A percentile compares a stretch with the other conserved stretches of the same genome.
Evolutionary conservation across 2,888 invertebrate genomes (phyloP).

Genomic region (Digitonthophagus gazella): DNA sequence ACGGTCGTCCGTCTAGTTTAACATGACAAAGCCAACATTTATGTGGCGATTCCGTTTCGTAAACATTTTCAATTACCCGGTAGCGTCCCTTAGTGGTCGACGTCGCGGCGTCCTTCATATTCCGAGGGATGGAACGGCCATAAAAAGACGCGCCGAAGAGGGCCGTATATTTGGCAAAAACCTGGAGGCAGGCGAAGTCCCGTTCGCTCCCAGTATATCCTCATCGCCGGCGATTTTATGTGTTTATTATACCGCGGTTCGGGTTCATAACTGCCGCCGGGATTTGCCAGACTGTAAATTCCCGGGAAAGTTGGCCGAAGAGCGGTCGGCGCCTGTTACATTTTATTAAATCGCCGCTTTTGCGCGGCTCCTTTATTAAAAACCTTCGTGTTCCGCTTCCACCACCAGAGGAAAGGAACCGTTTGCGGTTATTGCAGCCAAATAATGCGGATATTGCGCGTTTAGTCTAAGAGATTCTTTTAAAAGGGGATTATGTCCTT

Average conservation of each 20-base stretch:
- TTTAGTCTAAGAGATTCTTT: background rate
- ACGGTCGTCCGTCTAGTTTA: conserved; percentile 49
- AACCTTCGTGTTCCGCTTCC: conserved; percentile 10
- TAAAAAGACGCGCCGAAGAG: conserved; percentile 42
- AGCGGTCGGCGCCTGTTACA: conserved; percentile 36
- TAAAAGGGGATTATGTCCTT: background rate
- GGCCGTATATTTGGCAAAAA: conserved; percentile 49
- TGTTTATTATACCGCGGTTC: conserved; percentile 52
- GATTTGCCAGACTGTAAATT: conserved; percentile 50
- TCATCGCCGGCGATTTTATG: conserved; percentile 54
- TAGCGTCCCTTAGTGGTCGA: conserved; percentile 5
- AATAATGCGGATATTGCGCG: conserved; percentile 15
- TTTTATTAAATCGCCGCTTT: conserved; percentile 40
- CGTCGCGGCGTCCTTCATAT: conserved; percentile 5
- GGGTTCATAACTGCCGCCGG: conserved; percentile 50
- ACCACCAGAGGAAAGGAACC: background rate
- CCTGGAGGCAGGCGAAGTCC: conserved; percentile 39
- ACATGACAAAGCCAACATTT: conserved; percentile 47
- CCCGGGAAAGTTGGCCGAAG: conserved; percentile 28
- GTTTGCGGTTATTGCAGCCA: conserved; percentile 9
- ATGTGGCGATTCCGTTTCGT: conserved; percentile 46
- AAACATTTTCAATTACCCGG: conserved; percentile 51
- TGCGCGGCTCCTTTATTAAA: conserved; percentile 22
- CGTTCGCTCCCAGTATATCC: conserved; percentile 52
- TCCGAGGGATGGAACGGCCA: conserved; percentile 31